Evolutionary conservation across 2,797 vertebrate species (phyloP).

Genomic region (Holocentrus rufus): DNA sequence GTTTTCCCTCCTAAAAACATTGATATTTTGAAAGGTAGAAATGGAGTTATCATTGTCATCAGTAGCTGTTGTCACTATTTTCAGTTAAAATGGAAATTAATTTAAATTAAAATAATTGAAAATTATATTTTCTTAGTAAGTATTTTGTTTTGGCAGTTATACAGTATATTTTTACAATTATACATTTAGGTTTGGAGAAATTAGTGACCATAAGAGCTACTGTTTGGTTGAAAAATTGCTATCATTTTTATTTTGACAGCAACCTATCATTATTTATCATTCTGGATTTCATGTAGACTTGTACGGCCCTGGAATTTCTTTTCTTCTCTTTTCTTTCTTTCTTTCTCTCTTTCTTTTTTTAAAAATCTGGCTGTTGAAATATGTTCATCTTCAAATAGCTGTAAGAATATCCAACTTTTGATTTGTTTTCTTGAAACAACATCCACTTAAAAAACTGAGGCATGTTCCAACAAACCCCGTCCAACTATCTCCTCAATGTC

Average conservation of each 20-base stretch:
- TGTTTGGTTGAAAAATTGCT: neutral
- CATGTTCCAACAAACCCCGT: slow-evolving; percentile 45
- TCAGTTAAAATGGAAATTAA: neutral
- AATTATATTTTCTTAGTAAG: neutral
- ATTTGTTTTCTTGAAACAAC: slow-evolving; percentile 7
- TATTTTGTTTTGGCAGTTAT: slow-evolving; percentile 1
- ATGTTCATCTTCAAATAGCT: neutral
- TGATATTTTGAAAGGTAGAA: slow-evolving; percentile 52
- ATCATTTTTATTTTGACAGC: neutral
- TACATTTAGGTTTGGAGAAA: neutral
- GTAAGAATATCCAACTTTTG: neutral
- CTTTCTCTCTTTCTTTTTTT: neutral
- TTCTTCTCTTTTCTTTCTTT: too few relatives aligned
- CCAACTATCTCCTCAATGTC: slow-evolving; percentile 35
- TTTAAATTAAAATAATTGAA: neutral
- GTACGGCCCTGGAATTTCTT: too few relatives aligned
- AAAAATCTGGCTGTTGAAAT: neutral
- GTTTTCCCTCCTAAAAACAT: too few relatives aligned
- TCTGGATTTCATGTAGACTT: too few relatives aligned
- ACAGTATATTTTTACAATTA: neutral
- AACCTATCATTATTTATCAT: too few relatives aligned
- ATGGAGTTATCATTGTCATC: slow-evolving; percentile 54
- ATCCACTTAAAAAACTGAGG: slow-evolving; percentile 1
- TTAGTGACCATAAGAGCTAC: too few relatives aligned
- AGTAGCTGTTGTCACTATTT: slow-evolving; percentile 47